Evolutionary conservation across 2,797 vertebrate species (phyloP), one percentile per base, ranked within the genome.

Genomic region (Neoniphon sammara): DNA sequence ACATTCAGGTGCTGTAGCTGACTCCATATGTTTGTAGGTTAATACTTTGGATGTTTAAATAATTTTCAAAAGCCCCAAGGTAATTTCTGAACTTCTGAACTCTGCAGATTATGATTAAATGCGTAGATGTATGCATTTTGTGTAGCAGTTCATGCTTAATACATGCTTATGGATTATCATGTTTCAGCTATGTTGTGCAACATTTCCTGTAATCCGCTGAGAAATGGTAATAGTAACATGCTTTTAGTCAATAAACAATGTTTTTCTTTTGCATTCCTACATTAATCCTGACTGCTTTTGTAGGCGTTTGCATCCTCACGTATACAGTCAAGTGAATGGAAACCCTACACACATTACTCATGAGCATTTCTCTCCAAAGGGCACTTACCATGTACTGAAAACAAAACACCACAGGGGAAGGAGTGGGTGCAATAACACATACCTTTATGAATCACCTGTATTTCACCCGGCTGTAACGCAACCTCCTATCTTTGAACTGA

Each of bases 381-480:
- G 39, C 8, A 42, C 21, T 53, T 18, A 17, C 25, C 44, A 34
- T 70, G 56, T 9, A 39, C 25, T 63, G 49, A 77, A 75, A 64
- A 39, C 36, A 60, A 71, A 75, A 65, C 36, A 36, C 23, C 44
- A 42, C 59, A 52, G 36, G 23, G 1, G 54, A 18, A 39, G 11
- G 21, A 50, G 52, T 4, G n/a, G 36, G 18, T 57, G 56, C n/a
- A 58, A 18, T 44, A 46, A 70, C 46, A 54, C 52, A 25, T 34
- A 27, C 14, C 34, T 73, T 63, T 44, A 66, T 75, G 62, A 73
- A 60, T 79, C 75, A 80, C 25, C 50, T 69, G 54, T 72, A 64
- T 66, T 66, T 34, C 50, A 55, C 65, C 7, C 46, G 20, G 23
- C 44, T 58, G 50, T 72, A 70, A 61, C 62, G 18, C n/a, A 60